Base-by-base conservation (phyloP, 2,113 vertebrate genomes). In the Sinocyclocheilus anshuiensis region DNA sequence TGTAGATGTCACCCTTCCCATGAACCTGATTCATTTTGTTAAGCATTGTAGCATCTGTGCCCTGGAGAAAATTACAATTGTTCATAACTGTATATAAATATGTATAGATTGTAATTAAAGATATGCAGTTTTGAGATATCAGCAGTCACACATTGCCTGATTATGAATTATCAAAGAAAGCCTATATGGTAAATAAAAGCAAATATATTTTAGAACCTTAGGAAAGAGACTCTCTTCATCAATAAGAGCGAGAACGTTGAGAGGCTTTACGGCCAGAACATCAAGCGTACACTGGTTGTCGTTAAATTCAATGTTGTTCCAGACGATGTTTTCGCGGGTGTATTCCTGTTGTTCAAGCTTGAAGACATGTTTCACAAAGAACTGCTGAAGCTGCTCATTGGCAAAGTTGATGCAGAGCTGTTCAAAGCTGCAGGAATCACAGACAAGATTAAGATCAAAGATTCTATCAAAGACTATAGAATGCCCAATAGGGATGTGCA, bases 351-450 rank as follows among this genome's bases (percentile, higher is more conserved):
- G 98, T 91, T 99, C 98, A 91, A 96, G 87, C 91, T 96, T 97
- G 94, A 99, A 99, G 87, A 99, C 92, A 0, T 98, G 97, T 29
- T 84, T 93, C 83, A 99, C 97, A 0, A 99, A 99, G 91, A 99
- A 98, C 94, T 99, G 98, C 94, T 99, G 98, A 86, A 99, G 94
- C 89, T 99, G 97, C 93, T 99, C 98, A 0, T 99, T 99, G 90
- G 98, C 98, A 15, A 96, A 96, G 92, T 99, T 99, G 93, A 99
- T 99, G 94, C 98, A 99, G 81, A 99, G 95, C 92, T 99, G 98
- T 93, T 99, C 98, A 57, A 99, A 99, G 93, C 98, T 99, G 91
- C 1, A 86, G 36, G 61, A 45, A 79, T 26, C 29, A 36, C 29
- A 84, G 11, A 86, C 1, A 57, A 71, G 18, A 63, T 29, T 20